Evolutionary conservation across 1,140 invertebrate genomes (phyloP).

Genomic region (Heliconius hewitsoni): DNA sequence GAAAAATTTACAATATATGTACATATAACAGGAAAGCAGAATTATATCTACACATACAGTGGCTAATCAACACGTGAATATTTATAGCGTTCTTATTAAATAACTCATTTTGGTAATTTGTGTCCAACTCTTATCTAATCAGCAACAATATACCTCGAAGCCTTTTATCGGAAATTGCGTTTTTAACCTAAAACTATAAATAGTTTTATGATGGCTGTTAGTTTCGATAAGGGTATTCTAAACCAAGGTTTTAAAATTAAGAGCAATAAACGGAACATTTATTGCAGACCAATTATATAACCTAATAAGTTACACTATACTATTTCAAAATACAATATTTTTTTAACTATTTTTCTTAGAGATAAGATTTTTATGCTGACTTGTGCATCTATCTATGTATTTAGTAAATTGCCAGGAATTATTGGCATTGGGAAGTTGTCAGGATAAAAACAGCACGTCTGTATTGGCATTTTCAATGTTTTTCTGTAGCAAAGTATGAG

Average conservation of each 20-base stretch:
- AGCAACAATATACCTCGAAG: slow-evolving; percentile 51
- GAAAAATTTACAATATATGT: not conserved
- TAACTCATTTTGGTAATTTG: slow-evolving; percentile 12
- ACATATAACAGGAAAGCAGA: not conserved
- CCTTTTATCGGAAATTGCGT: slow-evolving; percentile 53
- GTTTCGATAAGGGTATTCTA: slow-evolving; percentile 55
- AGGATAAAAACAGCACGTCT: no score
- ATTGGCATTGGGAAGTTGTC: no score
- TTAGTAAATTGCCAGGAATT: no score
- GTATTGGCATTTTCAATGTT: no score
- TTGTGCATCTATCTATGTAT: no score
- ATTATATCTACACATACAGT: not conserved
- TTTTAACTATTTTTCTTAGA: not conserved
- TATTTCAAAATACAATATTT: not conserved
- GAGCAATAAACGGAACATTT: slow-evolving; percentile 46
- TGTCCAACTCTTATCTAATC: slow-evolving; percentile 48
- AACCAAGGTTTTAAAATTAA: slow-evolving; percentile 51
- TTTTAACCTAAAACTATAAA: slow-evolving; percentile 55
- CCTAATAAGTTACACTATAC: not conserved
- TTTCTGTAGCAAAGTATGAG: no score
- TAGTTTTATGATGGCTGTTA: slow-evolving; percentile 54
- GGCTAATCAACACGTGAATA: not conserved
- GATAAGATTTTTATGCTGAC: no score
- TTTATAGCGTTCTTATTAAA: not conserved
- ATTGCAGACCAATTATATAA: slow-evolving; percentile 27